Evolutionary conservation across 2,113 vertebrate species (phyloP).

Genomic region (Calonectris borealis): DNA sequence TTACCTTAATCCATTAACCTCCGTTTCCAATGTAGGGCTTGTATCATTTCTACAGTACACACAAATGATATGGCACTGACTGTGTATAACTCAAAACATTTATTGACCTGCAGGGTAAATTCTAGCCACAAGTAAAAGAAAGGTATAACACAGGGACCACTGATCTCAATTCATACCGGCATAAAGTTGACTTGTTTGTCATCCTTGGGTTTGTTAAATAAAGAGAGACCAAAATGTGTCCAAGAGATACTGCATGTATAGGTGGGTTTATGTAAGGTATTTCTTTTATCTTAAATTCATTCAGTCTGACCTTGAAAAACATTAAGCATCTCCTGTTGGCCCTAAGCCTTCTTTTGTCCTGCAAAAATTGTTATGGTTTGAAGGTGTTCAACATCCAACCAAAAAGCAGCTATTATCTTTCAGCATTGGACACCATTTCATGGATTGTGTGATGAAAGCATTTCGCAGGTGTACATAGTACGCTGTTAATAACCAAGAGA

Average conservation of each 20-base stretch:
- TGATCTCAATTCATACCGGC: not conserved
- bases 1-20: not conserved
- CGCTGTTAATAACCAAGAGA: not conserved
- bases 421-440: not conserved
- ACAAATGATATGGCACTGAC: not conserved
- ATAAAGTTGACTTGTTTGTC: not conserved
- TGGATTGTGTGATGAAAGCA: not conserved
- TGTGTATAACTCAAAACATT: not conserved
- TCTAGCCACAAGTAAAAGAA: not conserved
- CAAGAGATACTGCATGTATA: not conserved
- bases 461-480: not conserved
- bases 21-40: not conserved
- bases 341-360: not conserved
- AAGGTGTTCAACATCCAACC: not conserved
- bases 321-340: not conserved
- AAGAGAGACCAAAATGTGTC: not conserved
- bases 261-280: not conserved
- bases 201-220: not conserved
- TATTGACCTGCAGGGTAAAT: not conserved
- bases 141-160: fast-evolving
- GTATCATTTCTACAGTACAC: not conserved
- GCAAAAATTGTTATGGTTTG: not conserved
- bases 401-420: not conserved
- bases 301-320: not conserved
- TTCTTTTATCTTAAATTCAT: not conserved